These are phyloP conservation scores for Argya squamiceps DNA, from an alignment of 2,797 vertebrate genomes.

Conservation along the genomic window DNA sequence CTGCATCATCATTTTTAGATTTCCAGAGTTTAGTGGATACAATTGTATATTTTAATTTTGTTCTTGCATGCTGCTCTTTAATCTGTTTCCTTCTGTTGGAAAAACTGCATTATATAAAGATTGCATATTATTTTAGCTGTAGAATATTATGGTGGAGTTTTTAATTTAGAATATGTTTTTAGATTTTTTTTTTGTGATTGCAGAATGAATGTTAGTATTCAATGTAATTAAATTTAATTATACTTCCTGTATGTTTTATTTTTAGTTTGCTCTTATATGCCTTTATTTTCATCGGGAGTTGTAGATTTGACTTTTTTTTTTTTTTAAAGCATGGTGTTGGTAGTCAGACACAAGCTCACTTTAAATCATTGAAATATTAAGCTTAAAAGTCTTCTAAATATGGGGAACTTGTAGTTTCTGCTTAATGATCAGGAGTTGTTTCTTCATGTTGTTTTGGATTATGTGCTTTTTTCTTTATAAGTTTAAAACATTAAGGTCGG, in stretches of 20 bases:
- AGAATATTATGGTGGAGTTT: constrained; percentile 11
- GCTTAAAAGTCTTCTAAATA: neutral
- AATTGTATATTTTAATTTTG: neutral
- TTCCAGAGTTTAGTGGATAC: neutral
- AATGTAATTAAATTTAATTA: constrained; percentile 69
- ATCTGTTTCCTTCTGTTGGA: constrained; percentile 26
- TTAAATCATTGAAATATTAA: neutral
- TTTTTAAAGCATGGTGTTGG: neutral
- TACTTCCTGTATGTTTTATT: constrained; percentile 66
- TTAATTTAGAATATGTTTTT: constrained; percentile 44
- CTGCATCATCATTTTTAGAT: neutral
- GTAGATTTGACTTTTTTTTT: neutral
- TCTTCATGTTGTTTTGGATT: neutral
- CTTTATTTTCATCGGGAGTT: constrained; percentile 33
- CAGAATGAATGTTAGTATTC: constrained; percentile 25
- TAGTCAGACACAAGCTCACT: neutral
- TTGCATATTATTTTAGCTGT: constrained; percentile 21
- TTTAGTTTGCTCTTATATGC: constrained; percentile 51
- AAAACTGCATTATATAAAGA: constrained; percentile 30
- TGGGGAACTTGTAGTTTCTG: neutral
- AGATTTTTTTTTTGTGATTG: constrained; percentile 44
- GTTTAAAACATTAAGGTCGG: neutral
- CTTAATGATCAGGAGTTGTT: neutral
- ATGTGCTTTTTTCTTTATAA: neutral
- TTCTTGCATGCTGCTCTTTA: neutral